Percentiles rank a stretch among this genome's conserved stretches.
Conservation (phyloP, 2,888 invertebrate genomes). For the Zhuqinia jingwanae region DNA sequence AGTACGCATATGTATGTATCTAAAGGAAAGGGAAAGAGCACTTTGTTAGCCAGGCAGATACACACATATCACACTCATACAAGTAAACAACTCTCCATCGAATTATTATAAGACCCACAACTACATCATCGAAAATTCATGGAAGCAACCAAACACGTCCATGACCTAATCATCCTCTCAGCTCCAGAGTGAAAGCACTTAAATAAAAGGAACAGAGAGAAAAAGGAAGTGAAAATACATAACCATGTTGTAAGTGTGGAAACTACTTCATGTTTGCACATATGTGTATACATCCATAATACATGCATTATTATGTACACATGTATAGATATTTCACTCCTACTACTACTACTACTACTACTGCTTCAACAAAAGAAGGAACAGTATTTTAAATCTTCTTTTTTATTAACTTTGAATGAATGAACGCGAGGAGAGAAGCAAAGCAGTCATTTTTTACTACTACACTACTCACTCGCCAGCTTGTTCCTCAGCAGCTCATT, state of each 20-base stretch:
- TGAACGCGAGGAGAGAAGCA: neutral
- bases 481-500: conserved; percentile 7
- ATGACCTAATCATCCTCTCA: conserved; percentile 41
- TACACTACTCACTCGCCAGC: conserved; percentile 1
- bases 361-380: too few species aligned
- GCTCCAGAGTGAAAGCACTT: conserved; percentile 21
- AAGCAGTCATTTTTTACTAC: neutral
- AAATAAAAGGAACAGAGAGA: neutral
- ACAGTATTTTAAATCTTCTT: conserved; percentile 27
- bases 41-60: conserved; percentile 16
- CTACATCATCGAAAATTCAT: conserved; percentile 42
- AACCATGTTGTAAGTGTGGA: neutral
- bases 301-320: neutral
- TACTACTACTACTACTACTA: too few species aligned
- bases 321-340: neutral
- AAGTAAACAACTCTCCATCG: conserved; percentile 7
- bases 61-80: neutral
- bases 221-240: too few species aligned
- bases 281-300: conserved; percentile 18
- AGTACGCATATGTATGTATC: neutral
- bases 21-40: neutral
- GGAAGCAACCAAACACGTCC: conserved; percentile 43
- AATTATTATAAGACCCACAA: conserved; percentile 25
- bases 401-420: conserved; percentile 48
- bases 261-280: conserved; percentile 5